Evolutionary conservation across 2,113 vertebrate genomes (phyloP).

Genomic region (Pipra filicauda): DNA sequence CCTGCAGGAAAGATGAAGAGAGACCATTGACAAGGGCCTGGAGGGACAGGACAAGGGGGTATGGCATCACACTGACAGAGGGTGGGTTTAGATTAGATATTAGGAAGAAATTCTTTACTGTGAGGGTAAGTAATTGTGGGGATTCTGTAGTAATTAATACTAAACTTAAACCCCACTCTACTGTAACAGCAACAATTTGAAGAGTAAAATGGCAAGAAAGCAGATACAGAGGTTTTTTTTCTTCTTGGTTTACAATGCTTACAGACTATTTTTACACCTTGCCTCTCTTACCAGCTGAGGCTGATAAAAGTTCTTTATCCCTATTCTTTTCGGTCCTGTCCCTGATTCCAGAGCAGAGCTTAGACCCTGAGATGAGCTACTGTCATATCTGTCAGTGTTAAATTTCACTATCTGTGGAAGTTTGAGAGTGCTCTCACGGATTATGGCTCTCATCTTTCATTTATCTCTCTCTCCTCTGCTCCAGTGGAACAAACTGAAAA

Average conservation of each 20-base stretch:
- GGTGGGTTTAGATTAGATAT: background rate
- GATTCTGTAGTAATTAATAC: background rate
- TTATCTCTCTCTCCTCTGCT: background rate
- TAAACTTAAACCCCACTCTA: background rate
- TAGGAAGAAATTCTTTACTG: background rate
- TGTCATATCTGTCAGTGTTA: slow-evolving; percentile 8
- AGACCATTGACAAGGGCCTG: background rate
- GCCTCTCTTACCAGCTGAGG: background rate
- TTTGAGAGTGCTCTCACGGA: background rate
- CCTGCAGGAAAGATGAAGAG: background rate
- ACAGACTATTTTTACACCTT: background rate
- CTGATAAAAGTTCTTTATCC: background rate
- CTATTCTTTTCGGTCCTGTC: background rate
- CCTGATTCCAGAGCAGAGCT: background rate
- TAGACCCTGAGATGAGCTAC: slow-evolving; percentile 14
- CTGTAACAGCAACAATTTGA: background rate
- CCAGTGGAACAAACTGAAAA: background rate
- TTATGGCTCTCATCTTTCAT: background rate
- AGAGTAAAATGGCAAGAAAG: background rate
- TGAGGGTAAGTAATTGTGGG: background rate
- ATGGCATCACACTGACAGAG: background rate
- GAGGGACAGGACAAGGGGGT: background rate
- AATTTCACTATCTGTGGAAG: background rate
- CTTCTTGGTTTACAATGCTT: background rate
- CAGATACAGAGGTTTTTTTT: background rate